Evolutionary conservation across 1,140 invertebrate genomes (phyloP).

Genomic region (Rhopalosiphum padi): DNA sequence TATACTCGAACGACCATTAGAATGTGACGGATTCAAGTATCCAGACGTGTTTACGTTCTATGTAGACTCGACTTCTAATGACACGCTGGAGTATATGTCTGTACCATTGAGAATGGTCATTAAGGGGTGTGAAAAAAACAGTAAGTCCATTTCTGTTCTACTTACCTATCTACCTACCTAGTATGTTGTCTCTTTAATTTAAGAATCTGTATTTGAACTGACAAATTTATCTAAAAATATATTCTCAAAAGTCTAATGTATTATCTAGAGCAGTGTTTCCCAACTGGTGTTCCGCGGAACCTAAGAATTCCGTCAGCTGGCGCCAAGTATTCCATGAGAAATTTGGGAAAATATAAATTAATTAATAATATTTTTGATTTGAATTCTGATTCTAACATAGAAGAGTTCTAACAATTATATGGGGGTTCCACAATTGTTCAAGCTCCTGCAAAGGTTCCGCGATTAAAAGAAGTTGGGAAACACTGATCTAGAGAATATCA

Average conservation of each 20-base stretch:
- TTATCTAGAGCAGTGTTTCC: too few species aligned
- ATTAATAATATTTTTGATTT: too few species aligned
- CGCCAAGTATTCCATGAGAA: too few species aligned
- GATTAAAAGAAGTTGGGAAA: too few species aligned
- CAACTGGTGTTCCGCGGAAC: too few species aligned
- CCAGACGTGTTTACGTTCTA: slow-evolving; percentile 85
- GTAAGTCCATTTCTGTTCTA: slow-evolving; percentile 10
- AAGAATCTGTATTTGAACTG: not conserved
- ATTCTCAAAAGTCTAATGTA: not conserved
- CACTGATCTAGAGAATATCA: not conserved
- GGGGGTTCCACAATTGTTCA: too few species aligned
- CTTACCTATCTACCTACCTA: not conserved
- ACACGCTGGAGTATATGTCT: slow-evolving; percentile 84
- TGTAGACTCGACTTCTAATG: slow-evolving; percentile 82
- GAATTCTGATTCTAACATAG: too few species aligned
- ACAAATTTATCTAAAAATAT: not conserved
- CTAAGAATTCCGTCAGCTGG: too few species aligned
- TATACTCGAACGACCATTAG: slow-evolving; percentile 74
- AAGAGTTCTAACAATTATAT: too few species aligned
- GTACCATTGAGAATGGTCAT: slow-evolving; percentile 79
- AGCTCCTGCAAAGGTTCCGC: too few species aligned
- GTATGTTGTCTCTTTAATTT: not conserved
- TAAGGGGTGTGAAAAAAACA: slow-evolving; percentile 71
- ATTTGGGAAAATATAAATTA: too few species aligned
- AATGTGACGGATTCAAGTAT: slow-evolving; percentile 81